phyloP scores from a whole-genome alignment of 2,888 invertebrate species.

The Andrena camellia region DNA sequence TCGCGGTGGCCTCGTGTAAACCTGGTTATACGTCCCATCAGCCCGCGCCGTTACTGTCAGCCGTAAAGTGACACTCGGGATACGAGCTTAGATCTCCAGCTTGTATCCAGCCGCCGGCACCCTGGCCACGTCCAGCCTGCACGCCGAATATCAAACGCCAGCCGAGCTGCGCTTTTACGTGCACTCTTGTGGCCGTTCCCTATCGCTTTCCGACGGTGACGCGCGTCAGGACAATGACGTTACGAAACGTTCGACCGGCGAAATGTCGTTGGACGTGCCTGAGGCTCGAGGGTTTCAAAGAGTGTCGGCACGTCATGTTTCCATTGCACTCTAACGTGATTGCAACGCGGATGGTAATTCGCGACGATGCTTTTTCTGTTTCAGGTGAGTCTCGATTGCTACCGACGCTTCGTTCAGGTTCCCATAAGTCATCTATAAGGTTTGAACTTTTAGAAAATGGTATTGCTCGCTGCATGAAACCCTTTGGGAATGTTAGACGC shows the following conservation, averaged over 20 bases:
- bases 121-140: slow-evolving; percentile 41
- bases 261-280: slow-evolving; percentile 33
- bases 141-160: slow-evolving; percentile 36
- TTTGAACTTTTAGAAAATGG: too few species aligned
- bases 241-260: slow-evolving; percentile 36
- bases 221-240: slow-evolving; percentile 57
- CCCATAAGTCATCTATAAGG: too few species aligned
- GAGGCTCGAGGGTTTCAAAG: slow-evolving; percentile 17
- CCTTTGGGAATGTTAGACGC: too few species aligned
- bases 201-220: slow-evolving; percentile 57
- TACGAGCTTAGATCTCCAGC: slow-evolving; percentile 17
- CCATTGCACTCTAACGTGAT: too few species aligned
- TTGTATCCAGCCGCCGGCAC: slow-evolving; percentile 18
- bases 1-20: slow-evolving; percentile 30
- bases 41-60: slow-evolving; percentile 53
- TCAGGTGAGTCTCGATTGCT: slow-evolving; percentile 36
- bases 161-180: slow-evolving; percentile 18
- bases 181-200: slow-evolving; percentile 10
- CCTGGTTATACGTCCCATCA: slow-evolving; percentile 44
- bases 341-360: too few species aligned
- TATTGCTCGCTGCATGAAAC: too few species aligned
- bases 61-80: slow-evolving; percentile 56
- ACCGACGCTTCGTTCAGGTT: too few species aligned
- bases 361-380: slow-evolving; percentile 8
- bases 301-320: not conserved